These are phyloP conservation scores for Strigamia crassipes DNA, from an alignment of 2,888 invertebrate species.

Conservation along the genomic window DNA sequence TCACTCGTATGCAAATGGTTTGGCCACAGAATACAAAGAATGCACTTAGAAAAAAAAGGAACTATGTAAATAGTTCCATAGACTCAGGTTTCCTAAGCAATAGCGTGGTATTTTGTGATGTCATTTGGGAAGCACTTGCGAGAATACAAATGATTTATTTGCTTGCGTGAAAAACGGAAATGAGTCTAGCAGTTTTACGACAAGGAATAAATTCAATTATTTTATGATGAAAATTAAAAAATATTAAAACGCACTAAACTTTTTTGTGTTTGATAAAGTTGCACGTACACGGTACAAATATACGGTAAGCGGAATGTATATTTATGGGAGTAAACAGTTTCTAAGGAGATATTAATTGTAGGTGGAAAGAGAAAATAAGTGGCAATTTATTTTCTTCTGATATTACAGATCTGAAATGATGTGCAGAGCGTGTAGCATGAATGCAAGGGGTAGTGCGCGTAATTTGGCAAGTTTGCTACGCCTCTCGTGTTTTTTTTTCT, in stretches of 20 bases:
- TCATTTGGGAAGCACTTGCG: not conserved
- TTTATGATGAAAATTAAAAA: too few species aligned
- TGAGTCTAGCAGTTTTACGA: not conserved
- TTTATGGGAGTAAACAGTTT: not conserved
- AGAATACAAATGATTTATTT: constrained; percentile 8
- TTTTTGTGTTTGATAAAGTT: too few species aligned
- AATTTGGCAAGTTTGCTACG: constrained; percentile 19
- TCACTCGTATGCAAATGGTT: constrained; percentile 11
- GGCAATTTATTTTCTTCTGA: not conserved
- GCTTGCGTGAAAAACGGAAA: not conserved
- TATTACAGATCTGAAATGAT: not conserved
- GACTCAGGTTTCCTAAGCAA: constrained; percentile 22
- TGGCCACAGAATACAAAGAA: constrained; percentile 27
- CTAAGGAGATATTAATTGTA: not conserved
- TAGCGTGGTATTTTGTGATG: constrained; percentile 11
- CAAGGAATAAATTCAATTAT: not conserved
- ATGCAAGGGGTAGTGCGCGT: constrained; percentile 1
- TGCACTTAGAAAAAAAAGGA: constrained; percentile 13
- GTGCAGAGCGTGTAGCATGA: not conserved
- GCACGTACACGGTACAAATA: too few species aligned
- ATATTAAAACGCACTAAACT: too few species aligned
- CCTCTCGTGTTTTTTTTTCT: constrained; percentile 19
- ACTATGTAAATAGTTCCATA: constrained; percentile 30
- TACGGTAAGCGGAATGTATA: not conserved
- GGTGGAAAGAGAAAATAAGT: not conserved